Evolutionary conservation across 1,140 invertebrate genomes (phyloP), one percentile per base, ranked within the genome.

Genomic region (Lethrus apterus): DNA sequence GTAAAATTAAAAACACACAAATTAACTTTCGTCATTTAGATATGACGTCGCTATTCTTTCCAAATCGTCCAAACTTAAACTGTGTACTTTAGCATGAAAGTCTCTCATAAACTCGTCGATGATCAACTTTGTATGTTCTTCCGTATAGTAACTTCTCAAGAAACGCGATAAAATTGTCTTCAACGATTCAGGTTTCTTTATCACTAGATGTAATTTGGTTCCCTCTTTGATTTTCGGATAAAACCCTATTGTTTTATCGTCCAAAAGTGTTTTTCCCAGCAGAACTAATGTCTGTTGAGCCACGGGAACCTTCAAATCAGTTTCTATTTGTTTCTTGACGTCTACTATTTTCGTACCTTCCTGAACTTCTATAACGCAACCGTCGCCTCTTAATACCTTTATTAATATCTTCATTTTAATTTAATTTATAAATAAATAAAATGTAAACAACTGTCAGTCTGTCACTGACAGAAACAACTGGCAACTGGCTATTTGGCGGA

Each of bases 161-260:
- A 69, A 67, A 5, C 63, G 58, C 17, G 57, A 53, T 3, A 74
- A 59, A 4, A 64, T 60, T 15, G 63, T 59, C 21, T 64, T 56
- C 0, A 74, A 44, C n/a, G 59, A 55, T 36, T 72, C 70, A 8
- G 68, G 67, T 42, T 71, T 72, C 56, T 70, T 71, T 3, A 73
- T 58, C 5, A 72, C 65, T 7, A 73, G 54, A 45, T 71, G 71
- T 0, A 74, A 33, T 48, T 74, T 74, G 1, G 68, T 63, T 3
- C 71, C 72, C 26, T 72, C 66, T 51, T 71, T 69, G n/a, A 74
- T 71, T 52, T 66, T 71, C 5, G 68, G 62, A 58, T 74, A 74
- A 3, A 64, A 68, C 4, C 53, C 57, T 29, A 74, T 58, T 15
- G 56, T 62, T 36, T 71, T 69, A 3, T 74, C 72, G 58, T 74